Percentiles rank a stretch among this genome's conserved stretches.
Conservation (phyloP, 2,113 vertebrate species). For the Rattus rattus region DNA sequence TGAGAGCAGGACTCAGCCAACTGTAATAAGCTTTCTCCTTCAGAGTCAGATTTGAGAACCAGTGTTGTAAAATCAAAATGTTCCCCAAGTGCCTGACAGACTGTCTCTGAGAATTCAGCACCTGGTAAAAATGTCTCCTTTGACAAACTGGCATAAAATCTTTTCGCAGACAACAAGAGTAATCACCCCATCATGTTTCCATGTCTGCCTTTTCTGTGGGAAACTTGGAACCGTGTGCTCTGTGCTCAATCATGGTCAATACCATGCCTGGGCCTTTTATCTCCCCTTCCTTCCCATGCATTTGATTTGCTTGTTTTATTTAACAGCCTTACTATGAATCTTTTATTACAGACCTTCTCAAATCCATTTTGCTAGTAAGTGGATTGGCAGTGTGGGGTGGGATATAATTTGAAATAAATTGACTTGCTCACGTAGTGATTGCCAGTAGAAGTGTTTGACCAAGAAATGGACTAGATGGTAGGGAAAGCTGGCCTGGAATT, state of each 20-base stretch:
- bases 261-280: constrained; percentile 14
- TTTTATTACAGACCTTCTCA: constrained; percentile 70
- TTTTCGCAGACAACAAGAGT: background rate
- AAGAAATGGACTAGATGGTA: constrained; percentile 31
- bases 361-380: constrained; percentile 73
- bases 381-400: constrained; percentile 35
- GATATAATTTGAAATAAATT: constrained; percentile 71
- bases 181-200: background rate
- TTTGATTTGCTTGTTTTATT: constrained; percentile 74
- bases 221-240: background rate
- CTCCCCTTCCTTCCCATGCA: constrained; percentile 31
- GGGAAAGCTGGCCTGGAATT: constrained; percentile 2
- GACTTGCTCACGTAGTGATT: constrained; percentile 25
- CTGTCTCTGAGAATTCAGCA: constrained; percentile 17
- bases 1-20: background rate
- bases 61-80: constrained; percentile 12
- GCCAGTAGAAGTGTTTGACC: constrained; percentile 48
- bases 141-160: background rate
- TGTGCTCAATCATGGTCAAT: background rate
- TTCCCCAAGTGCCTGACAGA: constrained; percentile 22
- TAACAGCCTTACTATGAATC: constrained; percentile 64
- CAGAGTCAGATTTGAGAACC: constrained; percentile 14
- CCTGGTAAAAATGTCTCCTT: background rate
- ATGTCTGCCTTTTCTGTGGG: background rate
- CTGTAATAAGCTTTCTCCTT: background rate